Evolutionary conservation across 1,140 invertebrate species (phyloP).

Genomic region (Listronotus bonariensis): DNA sequence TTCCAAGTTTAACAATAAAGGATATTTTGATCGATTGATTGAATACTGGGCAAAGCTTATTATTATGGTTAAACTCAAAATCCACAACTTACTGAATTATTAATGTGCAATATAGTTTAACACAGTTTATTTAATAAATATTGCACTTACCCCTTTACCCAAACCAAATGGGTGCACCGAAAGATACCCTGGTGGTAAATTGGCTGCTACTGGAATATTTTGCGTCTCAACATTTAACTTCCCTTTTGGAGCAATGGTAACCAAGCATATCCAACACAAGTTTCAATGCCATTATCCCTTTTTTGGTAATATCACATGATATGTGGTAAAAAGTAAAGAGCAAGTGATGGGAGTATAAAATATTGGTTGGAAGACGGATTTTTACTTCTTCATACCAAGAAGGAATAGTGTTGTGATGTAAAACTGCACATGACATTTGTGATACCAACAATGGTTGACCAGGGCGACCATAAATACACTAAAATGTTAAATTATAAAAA

Average conservation of each 20-base stretch:
- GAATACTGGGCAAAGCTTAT: too few species aligned
- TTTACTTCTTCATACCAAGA: conserved; percentile 91
- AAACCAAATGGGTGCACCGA: conserved; percentile 86
- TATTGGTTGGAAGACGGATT: conserved; percentile 76
- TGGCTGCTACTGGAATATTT: conserved; percentile 79
- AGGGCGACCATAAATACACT: conserved; percentile 79
- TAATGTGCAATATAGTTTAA: too few species aligned
- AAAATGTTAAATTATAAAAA: conserved; percentile 1
- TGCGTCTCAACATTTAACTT: conserved; percentile 79
- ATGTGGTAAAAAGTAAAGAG: conserved; percentile 90
- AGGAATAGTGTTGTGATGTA: conserved; percentile 82
- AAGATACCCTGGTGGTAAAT: conserved; percentile 85
- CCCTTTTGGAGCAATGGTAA: conserved; percentile 80
- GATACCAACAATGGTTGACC: conserved; percentile 67
- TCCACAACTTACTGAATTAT: too few species aligned
- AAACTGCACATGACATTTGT: conserved; percentile 70
- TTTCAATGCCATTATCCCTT: conserved; percentile 79
- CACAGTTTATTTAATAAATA: too few species aligned
- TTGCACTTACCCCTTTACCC: conserved; percentile 79
- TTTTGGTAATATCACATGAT: conserved; percentile 84
- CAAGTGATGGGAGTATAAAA: conserved; percentile 79
- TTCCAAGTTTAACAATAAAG: too few species aligned
- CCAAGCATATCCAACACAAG: conserved; percentile 91
- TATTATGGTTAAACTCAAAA: too few species aligned
- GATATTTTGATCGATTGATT: too few species aligned